Conservation (phyloP, 2,888 invertebrate genomes). For the Cecidostiba fungosa region DNA sequence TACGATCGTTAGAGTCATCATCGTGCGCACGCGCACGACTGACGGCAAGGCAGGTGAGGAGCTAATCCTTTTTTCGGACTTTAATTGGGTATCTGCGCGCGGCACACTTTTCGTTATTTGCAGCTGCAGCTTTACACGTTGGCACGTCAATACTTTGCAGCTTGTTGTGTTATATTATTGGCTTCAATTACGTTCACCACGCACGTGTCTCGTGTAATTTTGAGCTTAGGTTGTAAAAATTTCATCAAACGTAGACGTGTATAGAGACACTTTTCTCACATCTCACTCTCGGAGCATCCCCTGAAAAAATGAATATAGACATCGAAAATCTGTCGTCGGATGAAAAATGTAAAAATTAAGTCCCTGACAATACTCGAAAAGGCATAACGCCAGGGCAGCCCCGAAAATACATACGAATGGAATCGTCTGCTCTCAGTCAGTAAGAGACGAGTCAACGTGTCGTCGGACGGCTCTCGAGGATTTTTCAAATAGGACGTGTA, state of each 20-base stretch:
- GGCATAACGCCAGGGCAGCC: background rate
- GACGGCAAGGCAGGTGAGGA: slow-evolving; percentile 23
- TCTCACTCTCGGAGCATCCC: background rate
- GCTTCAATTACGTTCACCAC: no score
- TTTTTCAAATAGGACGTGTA: slow-evolving; percentile 48
- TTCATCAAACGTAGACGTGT: background rate
- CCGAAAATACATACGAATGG: background rate
- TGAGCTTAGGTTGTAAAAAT: background rate
- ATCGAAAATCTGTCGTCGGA: background rate
- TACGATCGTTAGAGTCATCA: background rate
- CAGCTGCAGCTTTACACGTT: background rate
- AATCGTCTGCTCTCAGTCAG: background rate
- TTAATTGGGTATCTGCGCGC: slow-evolving; percentile 46
- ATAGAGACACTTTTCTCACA: background rate
- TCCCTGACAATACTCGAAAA: background rate
- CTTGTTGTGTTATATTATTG: no score
- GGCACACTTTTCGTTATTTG: background rate
- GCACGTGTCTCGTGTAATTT: background rate
- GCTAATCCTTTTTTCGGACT: slow-evolving; percentile 55
- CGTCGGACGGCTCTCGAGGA: slow-evolving; percentile 56
- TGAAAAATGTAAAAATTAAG: slow-evolving; percentile 57
- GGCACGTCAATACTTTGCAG: no score
- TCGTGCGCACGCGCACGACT: background rate
- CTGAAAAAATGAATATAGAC: background rate
- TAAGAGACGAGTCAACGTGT: slow-evolving; percentile 53